Conservation (phyloP, 2,888 invertebrate genomes). For the Drosophila peninsularis region DNA sequence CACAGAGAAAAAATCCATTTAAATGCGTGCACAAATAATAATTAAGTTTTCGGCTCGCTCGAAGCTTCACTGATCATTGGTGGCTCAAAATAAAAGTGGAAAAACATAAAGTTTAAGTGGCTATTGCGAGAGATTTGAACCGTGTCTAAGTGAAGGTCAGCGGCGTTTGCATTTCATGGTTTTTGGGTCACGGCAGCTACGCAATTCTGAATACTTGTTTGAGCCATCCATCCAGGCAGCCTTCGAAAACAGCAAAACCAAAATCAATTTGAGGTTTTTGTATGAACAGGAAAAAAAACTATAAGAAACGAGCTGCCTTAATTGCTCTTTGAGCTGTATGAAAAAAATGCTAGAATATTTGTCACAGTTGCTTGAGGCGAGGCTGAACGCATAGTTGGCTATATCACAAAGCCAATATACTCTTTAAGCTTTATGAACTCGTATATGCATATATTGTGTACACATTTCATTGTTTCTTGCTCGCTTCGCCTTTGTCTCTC, state of each 20-base stretch:
- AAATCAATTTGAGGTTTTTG: conserved; percentile 8
- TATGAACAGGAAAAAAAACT: no score
- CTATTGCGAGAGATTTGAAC: conserved; percentile 61
- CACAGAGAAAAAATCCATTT: conserved; percentile 35
- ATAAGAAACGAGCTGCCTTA: neutral
- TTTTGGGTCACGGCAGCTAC: conserved; percentile 65
- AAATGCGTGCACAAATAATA: conserved; percentile 67
- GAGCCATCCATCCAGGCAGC: conserved; percentile 12
- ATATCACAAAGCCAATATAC: neutral
- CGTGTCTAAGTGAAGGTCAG: conserved; percentile 70
- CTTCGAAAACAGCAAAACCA: conserved; percentile 10
- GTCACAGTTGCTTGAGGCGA: no score
- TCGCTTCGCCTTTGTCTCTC: neutral
- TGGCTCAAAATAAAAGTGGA: conserved; percentile 27
- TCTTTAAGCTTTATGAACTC: neutral
- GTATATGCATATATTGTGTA: neutral
- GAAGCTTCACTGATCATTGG: conserved; percentile 62
- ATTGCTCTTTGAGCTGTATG: neutral
- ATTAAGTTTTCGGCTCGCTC: conserved; percentile 54
- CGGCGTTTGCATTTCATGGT: conserved; percentile 63
- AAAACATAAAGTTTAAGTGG: conserved; percentile 62
- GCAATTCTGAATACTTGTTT: conserved; percentile 7
- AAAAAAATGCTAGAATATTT: neutral
- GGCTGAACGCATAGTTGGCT: no score
- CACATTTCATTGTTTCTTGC: neutral